Percentiles rank a stretch among this genome's conserved stretches.
phyloP scores from a whole-genome alignment of 2,113 vertebrate genomes.

The Catharus bicknelli region DNA sequence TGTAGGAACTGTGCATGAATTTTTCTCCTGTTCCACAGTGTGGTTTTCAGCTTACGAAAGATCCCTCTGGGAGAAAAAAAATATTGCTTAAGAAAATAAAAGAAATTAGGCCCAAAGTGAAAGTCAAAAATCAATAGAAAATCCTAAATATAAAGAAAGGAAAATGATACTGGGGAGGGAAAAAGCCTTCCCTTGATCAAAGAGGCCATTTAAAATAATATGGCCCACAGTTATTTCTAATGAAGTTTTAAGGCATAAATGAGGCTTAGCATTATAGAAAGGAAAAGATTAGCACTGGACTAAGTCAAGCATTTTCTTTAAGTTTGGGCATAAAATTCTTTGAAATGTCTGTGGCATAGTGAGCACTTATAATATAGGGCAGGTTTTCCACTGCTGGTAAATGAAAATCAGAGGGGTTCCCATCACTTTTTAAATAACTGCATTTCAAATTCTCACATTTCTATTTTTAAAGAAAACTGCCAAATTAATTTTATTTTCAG shows the following conservation, averaged over 20 bases:
- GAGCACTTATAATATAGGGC: constrained; percentile 39
- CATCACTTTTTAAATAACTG: neutral
- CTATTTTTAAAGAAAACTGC: neutral
- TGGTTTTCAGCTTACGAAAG: neutral
- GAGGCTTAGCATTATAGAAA: neutral
- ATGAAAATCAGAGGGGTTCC: neutral
- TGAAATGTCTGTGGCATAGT: constrained; percentile 7
- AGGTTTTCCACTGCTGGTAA: neutral
- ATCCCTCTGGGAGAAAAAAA: neutral
- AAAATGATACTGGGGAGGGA: neutral
- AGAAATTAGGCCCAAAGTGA: neutral
- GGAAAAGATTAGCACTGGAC: neutral
- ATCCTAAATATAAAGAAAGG: constrained; percentile 15
- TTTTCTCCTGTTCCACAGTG: neutral
- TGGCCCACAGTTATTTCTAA: constrained; percentile 44
- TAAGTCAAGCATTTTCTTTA: constrained; percentile 10
- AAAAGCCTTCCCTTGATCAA: constrained; percentile 5
- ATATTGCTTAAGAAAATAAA: neutral
- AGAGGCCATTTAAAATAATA: constrained; percentile 49
- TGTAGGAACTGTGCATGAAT: neutral
- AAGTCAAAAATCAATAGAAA: constrained; percentile 18
- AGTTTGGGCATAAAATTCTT: constrained; percentile 38
- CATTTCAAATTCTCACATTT: neutral
- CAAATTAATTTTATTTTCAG: neutral
- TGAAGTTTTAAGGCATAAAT: constrained; percentile 49